phyloP scores from a whole-genome alignment of 2,888 invertebrate genomes.

The Empis livida region DNA sequence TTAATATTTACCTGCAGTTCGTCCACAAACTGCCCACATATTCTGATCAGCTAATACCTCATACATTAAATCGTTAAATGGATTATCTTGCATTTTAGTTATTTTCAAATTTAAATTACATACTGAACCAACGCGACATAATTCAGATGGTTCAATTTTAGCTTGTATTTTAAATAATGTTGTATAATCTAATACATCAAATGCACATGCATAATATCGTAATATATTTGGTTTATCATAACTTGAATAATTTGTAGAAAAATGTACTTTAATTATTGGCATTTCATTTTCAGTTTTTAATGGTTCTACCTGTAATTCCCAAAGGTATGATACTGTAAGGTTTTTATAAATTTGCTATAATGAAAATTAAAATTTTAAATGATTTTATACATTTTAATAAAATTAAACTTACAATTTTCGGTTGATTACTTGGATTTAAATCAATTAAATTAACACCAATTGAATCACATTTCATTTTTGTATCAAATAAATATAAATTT shows the following conservation, averaged over 20 bases:
- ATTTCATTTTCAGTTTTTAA: constrained; percentile 43
- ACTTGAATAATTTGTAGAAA: constrained; percentile 45
- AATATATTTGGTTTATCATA: constrained; percentile 23
- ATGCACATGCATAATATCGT: constrained; percentile 50
- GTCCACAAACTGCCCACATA: constrained; percentile 86
- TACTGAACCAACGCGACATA: constrained; percentile 78
- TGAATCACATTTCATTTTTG: constrained; percentile 44
- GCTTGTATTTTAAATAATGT: constrained; percentile 66
- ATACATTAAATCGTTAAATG: constrained; percentile 60
- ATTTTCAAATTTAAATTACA: constrained; percentile 70
- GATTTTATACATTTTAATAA: constrained; percentile 3
- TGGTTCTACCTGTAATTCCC: constrained; percentile 60
- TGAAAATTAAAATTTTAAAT: not conserved
- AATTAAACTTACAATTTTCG: constrained; percentile 39
- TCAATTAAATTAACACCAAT: constrained; percentile 48
- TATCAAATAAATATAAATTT: constrained; percentile 38
- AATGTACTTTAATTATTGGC: constrained; percentile 49
- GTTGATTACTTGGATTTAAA: constrained; percentile 49
- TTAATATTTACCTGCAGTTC: constrained; percentile 69
- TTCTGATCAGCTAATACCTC: constrained; percentile 86
- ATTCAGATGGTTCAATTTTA: constrained; percentile 64
- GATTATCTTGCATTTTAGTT: constrained; percentile 42
- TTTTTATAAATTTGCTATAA: constrained; percentile 54
- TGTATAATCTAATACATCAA: constrained; percentile 70
- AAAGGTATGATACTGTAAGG: constrained; percentile 67